Evolutionary conservation across 2,113 vertebrate species (phyloP).

Genomic region (Neolamprologus sp.): DNA sequence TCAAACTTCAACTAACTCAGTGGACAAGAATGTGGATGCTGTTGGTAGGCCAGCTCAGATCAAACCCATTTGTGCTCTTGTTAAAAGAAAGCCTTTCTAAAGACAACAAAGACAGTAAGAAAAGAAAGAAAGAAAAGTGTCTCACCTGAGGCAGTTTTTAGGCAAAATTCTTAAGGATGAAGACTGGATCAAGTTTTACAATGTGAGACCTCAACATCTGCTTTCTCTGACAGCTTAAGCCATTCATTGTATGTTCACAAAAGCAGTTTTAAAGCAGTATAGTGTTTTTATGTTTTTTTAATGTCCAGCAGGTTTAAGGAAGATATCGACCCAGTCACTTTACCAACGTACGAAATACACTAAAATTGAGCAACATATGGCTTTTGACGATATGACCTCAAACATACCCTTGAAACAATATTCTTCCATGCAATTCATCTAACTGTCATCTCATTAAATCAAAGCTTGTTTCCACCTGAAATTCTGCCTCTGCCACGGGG

Average conservation of each 20-base stretch:
- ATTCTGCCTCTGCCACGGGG: conserved; percentile 20
- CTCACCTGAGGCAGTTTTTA: conserved; percentile 30
- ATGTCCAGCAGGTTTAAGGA: background rate
- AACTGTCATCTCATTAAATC: conserved; percentile 27
- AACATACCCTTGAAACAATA: background rate
- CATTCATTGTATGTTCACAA: background rate
- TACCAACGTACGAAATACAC: background rate
- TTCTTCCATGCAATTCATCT: background rate
- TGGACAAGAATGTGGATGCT: conserved; percentile 18
- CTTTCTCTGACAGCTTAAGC: conserved; percentile 13
- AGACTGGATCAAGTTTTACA: conserved; percentile 47
- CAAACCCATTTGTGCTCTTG: background rate
- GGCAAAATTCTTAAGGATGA: conserved; percentile 20
- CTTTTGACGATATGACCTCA: background rate
- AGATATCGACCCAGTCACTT: background rate
- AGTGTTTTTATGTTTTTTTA: background rate
- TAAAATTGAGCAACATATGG: background rate
- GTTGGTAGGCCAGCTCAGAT: conserved; percentile 8
- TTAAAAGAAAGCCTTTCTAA: conserved; percentile 1
- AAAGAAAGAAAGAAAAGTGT: background rate
- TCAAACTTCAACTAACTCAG: conserved; percentile 16
- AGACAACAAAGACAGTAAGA: conserved; percentile 15
- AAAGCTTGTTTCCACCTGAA: conserved; percentile 48
- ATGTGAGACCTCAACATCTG: conserved; percentile 12
- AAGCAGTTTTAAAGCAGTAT: background rate